A percentile compares a stretch with the other conserved stretches of the same genome.
Evolutionary conservation across 2,888 invertebrate genomes (phyloP).

Genomic region (Coronaproctus castanopsis): DNA sequence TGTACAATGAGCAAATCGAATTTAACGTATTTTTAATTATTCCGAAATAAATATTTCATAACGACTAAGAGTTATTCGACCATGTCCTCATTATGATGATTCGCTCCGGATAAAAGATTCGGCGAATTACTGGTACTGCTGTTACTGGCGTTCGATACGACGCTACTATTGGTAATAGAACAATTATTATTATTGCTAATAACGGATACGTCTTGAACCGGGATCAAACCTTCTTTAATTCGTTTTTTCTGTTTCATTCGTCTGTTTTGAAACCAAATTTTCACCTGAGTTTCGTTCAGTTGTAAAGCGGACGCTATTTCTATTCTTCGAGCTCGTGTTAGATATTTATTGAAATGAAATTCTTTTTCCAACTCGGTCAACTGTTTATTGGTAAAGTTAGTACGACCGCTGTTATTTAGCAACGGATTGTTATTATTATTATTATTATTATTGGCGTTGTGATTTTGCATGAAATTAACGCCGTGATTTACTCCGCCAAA

Average conservation of each 20-base stretch:
- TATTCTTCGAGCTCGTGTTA: slow-evolving; percentile 86
- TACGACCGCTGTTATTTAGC: slow-evolving; percentile 69
- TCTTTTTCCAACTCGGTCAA: slow-evolving; percentile 97
- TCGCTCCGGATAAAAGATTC: slow-evolving; percentile 6
- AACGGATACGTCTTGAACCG: slow-evolving; percentile 13
- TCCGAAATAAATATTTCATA: too few species aligned
- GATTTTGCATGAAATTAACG: too few species aligned
- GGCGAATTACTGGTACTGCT: slow-evolving; percentile 17
- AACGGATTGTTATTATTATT: slow-evolving; percentile 14
- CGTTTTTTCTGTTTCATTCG: slow-evolving; percentile 97
- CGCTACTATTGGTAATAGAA: background rate
- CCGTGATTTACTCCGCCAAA: too few species aligned
- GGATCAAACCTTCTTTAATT: slow-evolving; percentile 64
- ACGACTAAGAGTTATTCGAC: too few species aligned
- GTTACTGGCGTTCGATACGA: slow-evolving; percentile 6
- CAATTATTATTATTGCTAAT: background rate
- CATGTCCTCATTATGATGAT: slow-evolving; percentile 12
- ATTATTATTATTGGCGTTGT: background rate
- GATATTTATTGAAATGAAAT: slow-evolving; percentile 97
- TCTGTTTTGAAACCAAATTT: slow-evolving; percentile 66
- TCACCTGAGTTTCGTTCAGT: slow-evolving; percentile 84
- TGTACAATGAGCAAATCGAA: too few species aligned
- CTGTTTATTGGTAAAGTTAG: slow-evolving; percentile 98
- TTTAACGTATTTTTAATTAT: too few species aligned
- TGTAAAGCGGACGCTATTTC: slow-evolving; percentile 93